A percentile compares a stretch with the other conserved stretches of the same genome.
phyloP scores from a whole-genome alignment of 2,888 invertebrate genomes.

The Nomada fucata region DNA sequence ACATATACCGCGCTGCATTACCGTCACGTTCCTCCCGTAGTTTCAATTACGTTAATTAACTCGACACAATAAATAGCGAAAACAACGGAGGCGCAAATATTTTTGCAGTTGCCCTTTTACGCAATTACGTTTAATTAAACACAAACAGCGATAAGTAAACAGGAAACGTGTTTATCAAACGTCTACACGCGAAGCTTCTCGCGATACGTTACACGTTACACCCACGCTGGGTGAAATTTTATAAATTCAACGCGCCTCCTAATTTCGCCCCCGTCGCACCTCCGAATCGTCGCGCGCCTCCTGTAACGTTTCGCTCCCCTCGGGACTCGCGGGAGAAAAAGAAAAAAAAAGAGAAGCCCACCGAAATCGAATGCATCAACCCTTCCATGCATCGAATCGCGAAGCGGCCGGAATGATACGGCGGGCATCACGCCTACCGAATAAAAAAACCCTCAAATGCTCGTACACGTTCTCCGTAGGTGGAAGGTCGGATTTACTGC shows the following conservation, averaged over 20 bases:
- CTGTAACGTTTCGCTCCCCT: not conserved
- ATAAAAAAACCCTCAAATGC: slow-evolving; percentile 4
- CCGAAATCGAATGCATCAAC: no score
- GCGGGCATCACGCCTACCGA: not conserved
- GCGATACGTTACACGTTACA: not conserved
- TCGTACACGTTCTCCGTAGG: not conserved
- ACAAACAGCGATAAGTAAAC: slow-evolving; percentile 6
- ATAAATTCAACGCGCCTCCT: not conserved
- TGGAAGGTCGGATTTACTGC: slow-evolving; percentile 17
- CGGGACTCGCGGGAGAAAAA: not conserved
- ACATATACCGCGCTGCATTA: not conserved
- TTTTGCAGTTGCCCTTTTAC: slow-evolving; percentile 3
- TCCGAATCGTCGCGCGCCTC: not conserved
- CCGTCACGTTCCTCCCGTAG: no score
- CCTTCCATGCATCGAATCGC: not conserved
- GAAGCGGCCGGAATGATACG: not conserved
- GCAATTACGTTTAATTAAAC: slow-evolving; percentile 17
- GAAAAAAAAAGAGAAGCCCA: no score
- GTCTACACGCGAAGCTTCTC: not conserved
- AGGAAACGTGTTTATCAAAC: not conserved
- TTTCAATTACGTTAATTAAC: slow-evolving; percentile 9
- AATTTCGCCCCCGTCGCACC: not conserved
- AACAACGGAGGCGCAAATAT: not conserved
- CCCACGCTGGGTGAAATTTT: not conserved
- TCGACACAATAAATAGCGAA: not conserved